Percentiles rank a stretch among this genome's conserved stretches.
Evolutionary conservation across 1,140 invertebrate genomes (phyloP).

Genomic region (Drosophila bocqueti): DNA sequence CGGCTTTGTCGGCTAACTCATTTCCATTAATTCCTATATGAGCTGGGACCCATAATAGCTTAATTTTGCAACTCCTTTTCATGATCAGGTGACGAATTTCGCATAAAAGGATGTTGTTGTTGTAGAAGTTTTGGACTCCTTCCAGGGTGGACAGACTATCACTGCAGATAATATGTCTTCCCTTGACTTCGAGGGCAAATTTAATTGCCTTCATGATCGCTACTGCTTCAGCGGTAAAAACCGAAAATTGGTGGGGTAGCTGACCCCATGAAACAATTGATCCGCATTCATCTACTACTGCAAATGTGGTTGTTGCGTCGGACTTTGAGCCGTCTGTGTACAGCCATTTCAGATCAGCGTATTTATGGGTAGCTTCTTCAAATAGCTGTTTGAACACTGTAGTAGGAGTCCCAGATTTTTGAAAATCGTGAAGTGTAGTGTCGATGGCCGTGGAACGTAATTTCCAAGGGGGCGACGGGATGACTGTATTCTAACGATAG

Average conservation of each 20-base stretch:
- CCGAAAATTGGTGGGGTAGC: not conserved
- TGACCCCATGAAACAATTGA: conserved; percentile 3
- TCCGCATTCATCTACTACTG: conserved; percentile 9
- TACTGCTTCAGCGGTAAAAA: no score
- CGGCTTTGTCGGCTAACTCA: not conserved
- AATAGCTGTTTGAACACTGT: conserved; percentile 4
- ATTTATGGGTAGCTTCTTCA: conserved; percentile 3
- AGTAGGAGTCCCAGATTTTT: conserved; percentile 1
- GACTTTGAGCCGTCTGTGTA: conserved; percentile 1
- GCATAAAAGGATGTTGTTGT: not conserved
- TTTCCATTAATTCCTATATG: not conserved
- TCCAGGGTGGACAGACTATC: no score
- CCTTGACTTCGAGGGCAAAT: no score
- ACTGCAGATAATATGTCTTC: no score
- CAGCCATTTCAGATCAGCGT: not conserved
- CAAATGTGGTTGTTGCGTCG: not conserved
- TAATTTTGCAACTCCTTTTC: not conserved
- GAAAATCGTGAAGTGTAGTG: not conserved
- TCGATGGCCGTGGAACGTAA: not conserved
- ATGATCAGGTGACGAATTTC: conserved; percentile 1
- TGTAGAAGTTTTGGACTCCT: not conserved
- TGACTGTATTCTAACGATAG: not conserved
- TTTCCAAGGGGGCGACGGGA: conserved; percentile 1
- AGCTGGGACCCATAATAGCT: not conserved
- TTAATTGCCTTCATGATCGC: not conserved